These are phyloP conservation scores for Aurelia aurita complex sp. Pacific DNA, from an alignment of 30 jellyfish, hydroid and myxozoan species.

Conservation along the genomic window DNA sequence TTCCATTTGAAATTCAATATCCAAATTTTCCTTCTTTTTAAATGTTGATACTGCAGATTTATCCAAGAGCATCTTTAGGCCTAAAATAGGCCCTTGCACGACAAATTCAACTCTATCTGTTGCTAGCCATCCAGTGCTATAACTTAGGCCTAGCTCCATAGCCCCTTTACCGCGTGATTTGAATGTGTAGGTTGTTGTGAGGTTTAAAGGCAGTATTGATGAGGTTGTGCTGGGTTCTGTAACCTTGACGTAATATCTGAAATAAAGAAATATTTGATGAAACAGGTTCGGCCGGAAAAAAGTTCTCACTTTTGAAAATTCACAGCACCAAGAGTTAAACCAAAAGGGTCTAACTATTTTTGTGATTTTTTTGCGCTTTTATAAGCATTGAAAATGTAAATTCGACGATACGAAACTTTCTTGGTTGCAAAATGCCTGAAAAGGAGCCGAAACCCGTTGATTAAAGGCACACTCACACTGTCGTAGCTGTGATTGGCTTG, in stretches of 20 bases:
- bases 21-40: slow-evolving; percentile 6
- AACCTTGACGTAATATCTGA: slow-evolving; percentile 31
- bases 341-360: too few species aligned
- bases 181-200: slow-evolving; percentile 23
- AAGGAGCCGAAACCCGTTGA: too few species aligned
- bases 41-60: slow-evolving; percentile 4
- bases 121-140: slow-evolving; percentile 41
- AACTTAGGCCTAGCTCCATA: slow-evolving; percentile 32
- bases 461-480: too few species aligned
- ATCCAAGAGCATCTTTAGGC: slow-evolving; percentile 16
- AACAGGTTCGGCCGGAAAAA: too few species aligned
- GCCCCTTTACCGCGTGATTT: slow-evolving; percentile 34
- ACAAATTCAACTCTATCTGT: slow-evolving; percentile 30
- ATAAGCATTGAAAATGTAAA: too few species aligned
- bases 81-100: slow-evolving; percentile 43
- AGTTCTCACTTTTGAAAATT: too few species aligned
- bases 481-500: too few species aligned
- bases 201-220: not conserved
- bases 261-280: not conserved
- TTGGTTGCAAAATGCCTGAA: too few species aligned
- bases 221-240: slow-evolving; percentile 36
- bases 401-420: too few species aligned
- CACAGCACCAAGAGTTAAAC: too few species aligned
- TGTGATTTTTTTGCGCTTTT: too few species aligned
- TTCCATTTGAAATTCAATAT: slow-evolving; percentile 24